Percentiles rank a stretch among this genome's conserved stretches.
phyloP scores from a whole-genome alignment of 2,113 vertebrate species.

The Thunnus thynnus region DNA sequence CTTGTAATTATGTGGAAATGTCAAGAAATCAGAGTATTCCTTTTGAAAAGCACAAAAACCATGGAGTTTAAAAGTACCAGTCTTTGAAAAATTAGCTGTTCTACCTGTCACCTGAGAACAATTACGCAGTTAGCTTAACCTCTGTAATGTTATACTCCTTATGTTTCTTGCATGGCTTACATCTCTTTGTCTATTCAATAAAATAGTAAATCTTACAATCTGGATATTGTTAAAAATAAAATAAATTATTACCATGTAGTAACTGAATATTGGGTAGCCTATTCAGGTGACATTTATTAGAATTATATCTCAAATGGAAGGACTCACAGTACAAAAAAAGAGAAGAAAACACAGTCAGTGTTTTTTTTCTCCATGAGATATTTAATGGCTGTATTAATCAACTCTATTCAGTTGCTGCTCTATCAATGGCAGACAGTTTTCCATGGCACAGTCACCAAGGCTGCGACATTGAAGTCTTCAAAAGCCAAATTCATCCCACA shows the following conservation, averaged over 20 bases:
- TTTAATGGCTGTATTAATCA: slow-evolving; percentile 1
- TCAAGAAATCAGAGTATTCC: background rate
- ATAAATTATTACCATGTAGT: background rate
- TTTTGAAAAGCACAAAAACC: background rate
- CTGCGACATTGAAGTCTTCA: background rate
- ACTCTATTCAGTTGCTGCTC: background rate
- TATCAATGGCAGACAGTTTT: background rate
- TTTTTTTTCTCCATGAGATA: background rate
- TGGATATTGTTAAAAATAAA: background rate
- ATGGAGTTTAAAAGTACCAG: background rate
- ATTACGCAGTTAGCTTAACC: background rate
- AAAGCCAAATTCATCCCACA: slow-evolving; percentile 13
- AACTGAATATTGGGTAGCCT: background rate
- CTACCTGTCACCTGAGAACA: too few relatives aligned
- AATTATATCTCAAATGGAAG: background rate
- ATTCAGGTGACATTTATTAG: background rate
- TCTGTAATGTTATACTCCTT: background rate
- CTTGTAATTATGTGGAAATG: slow-evolving; percentile 3
- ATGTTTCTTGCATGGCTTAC: background rate
- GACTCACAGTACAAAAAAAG: background rate
- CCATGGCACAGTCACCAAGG: slow-evolving; percentile 4
- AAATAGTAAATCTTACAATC: background rate
- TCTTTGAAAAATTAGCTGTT: background rate
- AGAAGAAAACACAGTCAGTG: too few relatives aligned
- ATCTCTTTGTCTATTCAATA: background rate